These are phyloP conservation scores for Hofmannophila pseudospretella DNA, from an alignment of 2,888 invertebrate species.

Conservation along the genomic window DNA sequence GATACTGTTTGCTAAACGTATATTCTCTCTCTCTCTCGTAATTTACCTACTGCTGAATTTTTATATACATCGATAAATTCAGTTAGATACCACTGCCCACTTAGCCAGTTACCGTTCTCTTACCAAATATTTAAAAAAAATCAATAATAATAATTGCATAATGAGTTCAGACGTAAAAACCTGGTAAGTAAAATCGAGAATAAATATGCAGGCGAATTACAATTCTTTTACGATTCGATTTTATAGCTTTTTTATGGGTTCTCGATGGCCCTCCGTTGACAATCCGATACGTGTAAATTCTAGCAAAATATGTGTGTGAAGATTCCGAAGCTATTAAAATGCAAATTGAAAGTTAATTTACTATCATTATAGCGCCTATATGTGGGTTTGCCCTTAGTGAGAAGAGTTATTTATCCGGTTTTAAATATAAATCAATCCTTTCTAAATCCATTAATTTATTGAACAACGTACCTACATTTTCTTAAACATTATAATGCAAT, in stretches of 20 bases:
- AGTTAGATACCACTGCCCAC: no score
- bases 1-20: no score
- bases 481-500: no score
- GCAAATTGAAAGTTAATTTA: constrained; percentile 55
- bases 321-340: constrained; percentile 58
- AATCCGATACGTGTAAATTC: constrained; percentile 65
- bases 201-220: constrained; percentile 53
- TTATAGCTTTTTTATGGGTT: constrained; percentile 70
- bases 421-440: constrained; percentile 10
- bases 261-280: constrained; percentile 66
- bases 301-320: constrained; percentile 63
- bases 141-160: constrained; percentile 24
- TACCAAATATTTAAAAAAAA: constrained; percentile 6
- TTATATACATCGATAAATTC: no score
- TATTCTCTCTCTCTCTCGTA: no score
- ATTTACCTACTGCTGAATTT: no score
- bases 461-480: no score
- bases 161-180: constrained; percentile 27
- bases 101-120: no score
- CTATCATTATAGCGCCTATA: constrained; percentile 21
- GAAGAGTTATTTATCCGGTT: constrained; percentile 5
- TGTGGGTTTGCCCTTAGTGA: constrained; percentile 17
- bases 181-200: constrained; percentile 30
- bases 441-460: constrained; percentile 8
- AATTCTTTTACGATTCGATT: constrained; percentile 67